A percentile compares a stretch with the other conserved stretches of the same genome.
These are phyloP conservation scores for Hydraecia micacea DNA, from an alignment of 2,888 invertebrate species.

Conservation along the genomic window DNA sequence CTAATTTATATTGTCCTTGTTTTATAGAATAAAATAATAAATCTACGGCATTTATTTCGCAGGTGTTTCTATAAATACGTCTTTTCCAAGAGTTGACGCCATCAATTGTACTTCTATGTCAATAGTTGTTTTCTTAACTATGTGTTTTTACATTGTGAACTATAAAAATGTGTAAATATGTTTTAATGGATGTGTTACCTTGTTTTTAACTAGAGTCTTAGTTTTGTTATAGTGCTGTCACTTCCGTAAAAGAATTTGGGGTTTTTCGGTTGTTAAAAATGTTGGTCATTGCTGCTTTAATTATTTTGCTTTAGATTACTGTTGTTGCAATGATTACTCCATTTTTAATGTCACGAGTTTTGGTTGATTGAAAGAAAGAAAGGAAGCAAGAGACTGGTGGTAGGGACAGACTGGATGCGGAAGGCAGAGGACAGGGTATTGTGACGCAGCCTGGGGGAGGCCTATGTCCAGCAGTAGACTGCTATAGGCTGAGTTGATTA, in stretches of 20 bases:
- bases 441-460: too few species aligned
- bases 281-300: background rate
- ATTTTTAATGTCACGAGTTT: too few species aligned
- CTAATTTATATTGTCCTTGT: constrained; percentile 70
- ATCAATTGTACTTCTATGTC: constrained; percentile 58
- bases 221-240: constrained; percentile 52
- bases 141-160: constrained; percentile 50
- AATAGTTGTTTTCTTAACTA: constrained; percentile 59
- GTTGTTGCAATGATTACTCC: background rate
- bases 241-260: constrained; percentile 53
- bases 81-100: constrained; percentile 56
- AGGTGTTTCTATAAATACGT: constrained; percentile 67
- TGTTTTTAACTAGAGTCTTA: constrained; percentile 38
- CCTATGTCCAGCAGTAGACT: too few species aligned
- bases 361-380: background rate
- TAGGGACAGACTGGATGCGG: too few species aligned
- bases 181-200: constrained; percentile 65
- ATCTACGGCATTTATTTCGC: constrained; percentile 54
- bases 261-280: constrained; percentile 5
- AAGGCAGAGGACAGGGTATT: too few species aligned
- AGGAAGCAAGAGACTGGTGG: too few species aligned
- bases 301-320: background rate
- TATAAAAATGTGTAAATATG: constrained; percentile 65
- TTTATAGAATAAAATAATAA: constrained; percentile 58
- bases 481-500: too few species aligned